These are phyloP conservation scores for Amphiprion clarkii DNA, from an alignment of 2,797 vertebrate genomes.

Conservation along the genomic window DNA sequence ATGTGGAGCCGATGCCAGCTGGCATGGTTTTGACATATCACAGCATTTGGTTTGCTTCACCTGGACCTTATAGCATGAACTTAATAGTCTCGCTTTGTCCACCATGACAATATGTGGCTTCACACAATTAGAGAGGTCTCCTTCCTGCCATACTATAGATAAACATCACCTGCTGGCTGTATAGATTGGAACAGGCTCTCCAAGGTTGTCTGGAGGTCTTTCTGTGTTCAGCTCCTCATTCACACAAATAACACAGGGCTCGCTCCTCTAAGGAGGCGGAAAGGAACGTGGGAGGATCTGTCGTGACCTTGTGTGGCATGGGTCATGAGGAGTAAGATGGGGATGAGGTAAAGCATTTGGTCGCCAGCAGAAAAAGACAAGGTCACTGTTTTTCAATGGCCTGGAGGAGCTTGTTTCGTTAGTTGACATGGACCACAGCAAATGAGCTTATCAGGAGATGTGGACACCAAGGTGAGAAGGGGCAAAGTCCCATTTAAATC, in stretches of 20 bases:
- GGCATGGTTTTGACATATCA: slow-evolving; percentile 46
- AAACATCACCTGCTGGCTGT: slow-evolving; percentile 80
- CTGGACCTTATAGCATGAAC: slow-evolving; percentile 70
- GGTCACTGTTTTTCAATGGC: slow-evolving; percentile 55
- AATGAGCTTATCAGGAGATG: slow-evolving; percentile 65
- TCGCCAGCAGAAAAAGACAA: slow-evolving; percentile 55
- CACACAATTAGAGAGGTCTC: slow-evolving; percentile 80
- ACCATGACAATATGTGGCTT: slow-evolving; percentile 80
- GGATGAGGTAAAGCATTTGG: slow-evolving; percentile 33
- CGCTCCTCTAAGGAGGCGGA: slow-evolving; percentile 60
- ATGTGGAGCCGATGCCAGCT: slow-evolving; percentile 30
- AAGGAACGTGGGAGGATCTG: slow-evolving; percentile 43
- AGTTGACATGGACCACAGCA: slow-evolving; percentile 53
- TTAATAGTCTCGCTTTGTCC: slow-evolving; percentile 82
- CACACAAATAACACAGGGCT: slow-evolving; percentile 54
- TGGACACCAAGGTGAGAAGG: slow-evolving; percentile 67
- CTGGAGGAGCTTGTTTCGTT: slow-evolving; percentile 50
- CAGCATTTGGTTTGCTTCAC: slow-evolving; percentile 56
- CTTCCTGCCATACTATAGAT: slow-evolving; percentile 77
- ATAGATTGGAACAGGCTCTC: slow-evolving; percentile 78
- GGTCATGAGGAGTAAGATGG: slow-evolving; percentile 53
- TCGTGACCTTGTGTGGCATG: slow-evolving; percentile 67
- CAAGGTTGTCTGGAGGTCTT: slow-evolving; percentile 87
- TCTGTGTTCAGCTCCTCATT: slow-evolving; percentile 66
- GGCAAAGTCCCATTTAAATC: slow-evolving; percentile 70